A percentile compares a stretch with the other conserved stretches of the same genome.
Evolutionary conservation across 2,113 vertebrate genomes (phyloP).

Genomic region (Chaenocephalus aceratus): DNA sequence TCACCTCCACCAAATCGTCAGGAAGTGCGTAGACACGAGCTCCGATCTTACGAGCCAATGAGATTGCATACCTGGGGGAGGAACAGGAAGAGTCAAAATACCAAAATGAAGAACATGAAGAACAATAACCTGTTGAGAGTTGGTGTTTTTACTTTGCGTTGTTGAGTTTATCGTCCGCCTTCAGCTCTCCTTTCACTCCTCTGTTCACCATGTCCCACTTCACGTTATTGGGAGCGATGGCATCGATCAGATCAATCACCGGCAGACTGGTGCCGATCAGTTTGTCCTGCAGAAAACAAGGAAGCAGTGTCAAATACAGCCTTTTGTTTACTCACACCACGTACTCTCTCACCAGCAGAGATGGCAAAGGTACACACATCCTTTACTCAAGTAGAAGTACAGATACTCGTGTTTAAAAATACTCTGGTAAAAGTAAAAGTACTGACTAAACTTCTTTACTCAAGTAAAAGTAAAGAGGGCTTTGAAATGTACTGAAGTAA

Average conservation of each 20-base stretch:
- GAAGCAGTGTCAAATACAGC: neutral
- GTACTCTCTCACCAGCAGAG: neutral
- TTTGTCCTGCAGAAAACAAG: slow-evolving; percentile 85
- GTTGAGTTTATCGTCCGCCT: slow-evolving; percentile 88
- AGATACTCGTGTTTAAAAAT: too few relatives aligned
- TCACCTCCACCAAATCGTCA: slow-evolving; percentile 92
- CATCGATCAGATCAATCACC: slow-evolving; percentile 95
- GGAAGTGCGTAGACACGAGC: slow-evolving; percentile 96
- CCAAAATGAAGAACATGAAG: neutral
- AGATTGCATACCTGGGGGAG: slow-evolving; percentile 91
- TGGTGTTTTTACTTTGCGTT: slow-evolving; percentile 75
- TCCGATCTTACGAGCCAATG: slow-evolving; percentile 95
- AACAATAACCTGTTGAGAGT: neutral
- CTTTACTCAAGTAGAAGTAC: too few relatives aligned
- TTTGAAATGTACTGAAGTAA: too few relatives aligned
- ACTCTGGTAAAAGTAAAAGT: too few relatives aligned
- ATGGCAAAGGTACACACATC: too few relatives aligned
- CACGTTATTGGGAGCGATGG: slow-evolving; percentile 90
- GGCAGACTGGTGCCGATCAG: slow-evolving; percentile 95
- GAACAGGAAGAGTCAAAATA: neutral
- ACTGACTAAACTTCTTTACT: too few relatives aligned
- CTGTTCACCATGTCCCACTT: slow-evolving; percentile 92
- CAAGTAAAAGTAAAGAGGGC: too few relatives aligned
- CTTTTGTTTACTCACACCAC: neutral
- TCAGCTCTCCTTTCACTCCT: slow-evolving; percentile 82